These are phyloP conservation scores for Drosophila yakuba DNA, from an alignment of 1,140 invertebrate species.

Conservation along the genomic window DNA sequence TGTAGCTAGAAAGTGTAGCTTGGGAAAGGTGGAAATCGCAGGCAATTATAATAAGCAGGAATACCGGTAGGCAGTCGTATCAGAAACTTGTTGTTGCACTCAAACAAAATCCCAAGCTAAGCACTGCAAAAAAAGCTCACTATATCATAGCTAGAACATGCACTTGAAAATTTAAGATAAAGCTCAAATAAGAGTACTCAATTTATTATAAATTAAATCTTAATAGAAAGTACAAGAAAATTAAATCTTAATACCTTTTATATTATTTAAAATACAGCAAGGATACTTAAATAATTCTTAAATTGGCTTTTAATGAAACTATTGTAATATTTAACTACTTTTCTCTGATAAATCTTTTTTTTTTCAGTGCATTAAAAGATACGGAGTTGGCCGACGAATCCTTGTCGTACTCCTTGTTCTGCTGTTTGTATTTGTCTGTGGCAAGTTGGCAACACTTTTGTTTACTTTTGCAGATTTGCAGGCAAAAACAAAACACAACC, in stretches of 20 bases:
- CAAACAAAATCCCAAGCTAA: slow-evolving; percentile 16
- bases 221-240: too few species aligned
- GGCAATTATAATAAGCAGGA: slow-evolving; percentile 76
- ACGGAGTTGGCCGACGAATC: slow-evolving; percentile 25
- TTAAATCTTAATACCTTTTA: too few species aligned
- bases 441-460: slow-evolving; percentile 80
- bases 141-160: too few species aligned
- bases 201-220: too few species aligned
- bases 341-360: background rate
- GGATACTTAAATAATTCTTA: too few species aligned
- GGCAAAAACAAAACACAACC: slow-evolving; percentile 34
- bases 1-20: slow-evolving; percentile 26
- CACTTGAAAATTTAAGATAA: too few species aligned
- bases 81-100: slow-evolving; percentile 64
- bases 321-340: background rate
- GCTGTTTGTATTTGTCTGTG: slow-evolving; percentile 64
- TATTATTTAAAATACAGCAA: background rate
- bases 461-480: slow-evolving; percentile 79
- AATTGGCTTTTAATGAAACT: background rate
- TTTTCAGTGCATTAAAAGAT: slow-evolving; percentile 2
- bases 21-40: slow-evolving; percentile 56
- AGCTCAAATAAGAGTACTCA: too few species aligned
- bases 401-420: slow-evolving; percentile 37
- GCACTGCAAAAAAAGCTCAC: background rate
- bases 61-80: slow-evolving; percentile 51